Evolutionary conservation across 2,888 invertebrate species (phyloP).

Genomic region (Ypsolopha sequella): DNA sequence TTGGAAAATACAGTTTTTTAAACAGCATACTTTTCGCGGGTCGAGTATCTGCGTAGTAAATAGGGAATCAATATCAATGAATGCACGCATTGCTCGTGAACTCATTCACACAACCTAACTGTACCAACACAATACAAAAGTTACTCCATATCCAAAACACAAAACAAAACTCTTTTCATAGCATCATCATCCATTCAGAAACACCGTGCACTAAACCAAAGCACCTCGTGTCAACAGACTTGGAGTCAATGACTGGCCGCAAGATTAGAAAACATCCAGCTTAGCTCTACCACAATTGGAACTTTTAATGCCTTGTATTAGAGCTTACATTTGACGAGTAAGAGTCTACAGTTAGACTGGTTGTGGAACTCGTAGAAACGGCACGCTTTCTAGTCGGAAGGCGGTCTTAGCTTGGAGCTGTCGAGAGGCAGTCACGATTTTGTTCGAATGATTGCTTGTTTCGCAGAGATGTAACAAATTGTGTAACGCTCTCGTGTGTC

Average conservation of each 20-base stretch:
- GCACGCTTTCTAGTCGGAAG: conserved; percentile 16
- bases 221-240: conserved; percentile 1
- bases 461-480: conserved; percentile 14
- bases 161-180: neutral
- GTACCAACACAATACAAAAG: too few species aligned
- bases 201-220: conserved; percentile 15
- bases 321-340: neutral
- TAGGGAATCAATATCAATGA: too few species aligned
- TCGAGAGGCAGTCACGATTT: conserved; percentile 4
- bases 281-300: neutral
- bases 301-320: neutral
- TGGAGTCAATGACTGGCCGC: conserved; percentile 1
- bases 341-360: neutral
- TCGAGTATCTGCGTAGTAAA: too few species aligned
- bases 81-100: too few species aligned
- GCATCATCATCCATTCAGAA: conserved; percentile 31
- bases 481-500: too few species aligned
- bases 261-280: neutral
- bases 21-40: too few species aligned
- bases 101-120: too few species aligned
- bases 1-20: too few species aligned
- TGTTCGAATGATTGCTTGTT: conserved; percentile 17
- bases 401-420: conserved; percentile 42
- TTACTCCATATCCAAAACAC: too few species aligned
- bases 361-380: neutral